Evolutionary conservation across 1,140 invertebrate genomes (phyloP).

Genomic region (Fopius arisanus): DNA sequence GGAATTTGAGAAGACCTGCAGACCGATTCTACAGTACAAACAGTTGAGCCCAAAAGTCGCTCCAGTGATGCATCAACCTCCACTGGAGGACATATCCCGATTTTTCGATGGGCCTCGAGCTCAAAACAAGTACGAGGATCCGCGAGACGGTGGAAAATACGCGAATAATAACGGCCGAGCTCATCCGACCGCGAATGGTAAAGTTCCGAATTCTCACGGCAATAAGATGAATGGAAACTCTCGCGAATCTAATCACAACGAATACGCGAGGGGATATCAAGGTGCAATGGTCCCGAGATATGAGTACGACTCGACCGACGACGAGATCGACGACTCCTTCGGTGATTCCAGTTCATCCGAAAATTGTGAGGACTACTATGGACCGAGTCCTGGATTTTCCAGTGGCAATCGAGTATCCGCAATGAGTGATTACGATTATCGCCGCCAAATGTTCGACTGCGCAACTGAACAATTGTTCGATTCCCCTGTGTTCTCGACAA

Average conservation of each 20-base stretch:
- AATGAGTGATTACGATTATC: constrained; percentile 24
- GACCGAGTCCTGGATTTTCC: constrained; percentile 14
- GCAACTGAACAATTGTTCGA: constrained; percentile 31
- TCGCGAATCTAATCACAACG: constrained; percentile 26
- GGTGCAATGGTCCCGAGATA: constrained; percentile 11
- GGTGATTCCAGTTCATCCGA: constrained; percentile 29
- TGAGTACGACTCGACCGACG: constrained; percentile 43
- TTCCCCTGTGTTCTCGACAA: constrained; percentile 30
- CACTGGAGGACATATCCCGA: constrained; percentile 50
- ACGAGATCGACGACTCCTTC: constrained; percentile 49
- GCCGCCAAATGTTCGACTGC: constrained; percentile 18
- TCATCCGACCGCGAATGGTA: too few species aligned
- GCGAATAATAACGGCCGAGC: neutral
- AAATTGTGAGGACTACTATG: constrained; percentile 24
- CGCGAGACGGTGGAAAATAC: constrained; percentile 18
- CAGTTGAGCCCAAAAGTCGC: constrained; percentile 59
- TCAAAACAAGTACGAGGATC: constrained; percentile 38
- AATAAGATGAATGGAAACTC: constrained; percentile 12
- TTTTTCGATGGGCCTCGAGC: constrained; percentile 52
- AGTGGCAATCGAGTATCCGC: constrained; percentile 26
- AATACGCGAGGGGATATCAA: constrained; percentile 3
- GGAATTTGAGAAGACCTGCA: constrained; percentile 70
- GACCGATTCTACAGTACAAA: constrained; percentile 68
- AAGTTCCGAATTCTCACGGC: neutral
- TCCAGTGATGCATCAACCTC: constrained; percentile 45